Evolutionary conservation across 2,113 vertebrate genomes (phyloP).

Genomic region (Toxotes chatareus): DNA sequence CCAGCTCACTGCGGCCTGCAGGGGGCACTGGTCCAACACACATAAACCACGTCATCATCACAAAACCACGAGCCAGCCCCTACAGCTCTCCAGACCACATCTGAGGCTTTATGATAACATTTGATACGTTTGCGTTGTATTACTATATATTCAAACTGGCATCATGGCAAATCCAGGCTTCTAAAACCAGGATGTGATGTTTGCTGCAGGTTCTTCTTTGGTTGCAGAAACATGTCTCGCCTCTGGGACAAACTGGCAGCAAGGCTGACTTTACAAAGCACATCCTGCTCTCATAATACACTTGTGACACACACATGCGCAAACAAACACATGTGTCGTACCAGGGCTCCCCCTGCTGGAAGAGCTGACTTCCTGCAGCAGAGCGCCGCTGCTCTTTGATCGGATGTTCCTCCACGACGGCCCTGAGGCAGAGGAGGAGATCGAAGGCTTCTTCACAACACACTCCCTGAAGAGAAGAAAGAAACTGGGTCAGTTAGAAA

Average conservation of each 20-base stretch:
- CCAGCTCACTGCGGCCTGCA: conserved; percentile 88
- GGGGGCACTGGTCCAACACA: conserved; percentile 47
- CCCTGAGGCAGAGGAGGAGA: conserved; percentile 74
- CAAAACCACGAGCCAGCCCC: too few relatives aligned
- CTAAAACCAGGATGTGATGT: too few relatives aligned
- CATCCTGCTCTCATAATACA: too few relatives aligned
- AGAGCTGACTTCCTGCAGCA: conserved; percentile 83
- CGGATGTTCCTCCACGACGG: conserved; percentile 91
- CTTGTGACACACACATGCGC: background rate
- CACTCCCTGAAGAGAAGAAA: conserved; percentile 81
- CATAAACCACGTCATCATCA: background rate
- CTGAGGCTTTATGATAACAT: too few relatives aligned
- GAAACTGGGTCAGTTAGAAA: background rate
- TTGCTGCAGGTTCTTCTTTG: too few relatives aligned
- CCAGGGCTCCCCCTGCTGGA: conserved; percentile 77
- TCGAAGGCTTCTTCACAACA: conserved; percentile 77
- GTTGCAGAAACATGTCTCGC: too few relatives aligned
- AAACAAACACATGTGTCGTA: background rate
- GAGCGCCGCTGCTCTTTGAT: conserved; percentile 91
- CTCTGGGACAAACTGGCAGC: too few relatives aligned
- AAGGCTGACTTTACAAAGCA: too few relatives aligned
- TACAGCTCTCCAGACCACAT: too few relatives aligned
- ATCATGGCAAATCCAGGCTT: too few relatives aligned
- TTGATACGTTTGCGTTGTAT: too few relatives aligned
- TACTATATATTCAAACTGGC: too few relatives aligned